phyloP scores from a whole-genome alignment of 2,113 vertebrate genomes.

The Hylia prasina region DNA sequence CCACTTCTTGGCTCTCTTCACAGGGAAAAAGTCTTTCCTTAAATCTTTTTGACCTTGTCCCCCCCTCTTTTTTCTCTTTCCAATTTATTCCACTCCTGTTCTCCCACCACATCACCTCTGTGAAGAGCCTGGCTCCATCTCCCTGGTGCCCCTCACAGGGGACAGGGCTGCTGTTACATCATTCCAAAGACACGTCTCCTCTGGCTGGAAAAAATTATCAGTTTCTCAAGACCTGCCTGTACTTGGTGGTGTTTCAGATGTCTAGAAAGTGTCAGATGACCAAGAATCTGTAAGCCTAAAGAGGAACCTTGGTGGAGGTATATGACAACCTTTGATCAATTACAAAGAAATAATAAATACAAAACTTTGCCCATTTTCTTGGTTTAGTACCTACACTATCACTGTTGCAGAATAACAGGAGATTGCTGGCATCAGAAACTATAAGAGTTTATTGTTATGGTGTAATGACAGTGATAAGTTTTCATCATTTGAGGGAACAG shows the following conservation, averaged over 20 bases:
- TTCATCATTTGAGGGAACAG: background rate
- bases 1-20: background rate
- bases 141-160: background rate
- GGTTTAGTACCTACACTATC: background rate
- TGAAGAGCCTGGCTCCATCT: background rate
- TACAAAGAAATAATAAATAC: background rate
- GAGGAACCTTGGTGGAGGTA: background rate
- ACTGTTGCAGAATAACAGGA: background rate
- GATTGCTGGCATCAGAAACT: background rate
- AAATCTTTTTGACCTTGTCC: background rate
- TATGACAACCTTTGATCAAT: background rate
- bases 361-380: background rate
- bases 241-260: background rate
- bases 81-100: background rate
- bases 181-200: background rate
- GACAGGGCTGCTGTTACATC: background rate
- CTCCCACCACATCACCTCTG: background rate
- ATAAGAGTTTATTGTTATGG: background rate
- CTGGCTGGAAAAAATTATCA: background rate
- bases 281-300: background rate
- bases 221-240: background rate
- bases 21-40: background rate
- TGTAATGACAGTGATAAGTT: background rate
- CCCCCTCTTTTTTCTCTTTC: rapidly evolving
- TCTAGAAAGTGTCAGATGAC: background rate